These are phyloP conservation scores for Gonatopus flavifemur DNA, from an alignment of 1,140 invertebrate genomes.

Conservation along the genomic window DNA sequence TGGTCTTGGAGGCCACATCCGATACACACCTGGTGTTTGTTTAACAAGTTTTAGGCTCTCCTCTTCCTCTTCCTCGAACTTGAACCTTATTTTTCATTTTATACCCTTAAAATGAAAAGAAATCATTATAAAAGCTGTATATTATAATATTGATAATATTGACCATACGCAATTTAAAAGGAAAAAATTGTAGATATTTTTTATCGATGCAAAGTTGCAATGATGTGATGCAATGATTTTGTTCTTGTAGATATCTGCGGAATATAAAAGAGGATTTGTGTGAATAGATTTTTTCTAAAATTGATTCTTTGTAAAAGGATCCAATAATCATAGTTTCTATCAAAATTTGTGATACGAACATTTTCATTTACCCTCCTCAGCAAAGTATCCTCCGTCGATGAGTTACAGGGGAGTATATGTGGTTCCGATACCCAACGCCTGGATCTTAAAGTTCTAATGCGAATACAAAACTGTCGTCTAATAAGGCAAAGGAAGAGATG, in stretches of 20 bases:
- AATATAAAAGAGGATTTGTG: conserved; percentile 56
- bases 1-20: conserved; percentile 25
- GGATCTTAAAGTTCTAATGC: no score
- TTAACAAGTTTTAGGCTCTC: no score
- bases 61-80: no score
- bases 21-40: conserved; percentile 23
- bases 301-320: conserved; percentile 60
- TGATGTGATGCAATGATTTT: conserved; percentile 57
- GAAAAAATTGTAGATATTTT: conserved; percentile 60
- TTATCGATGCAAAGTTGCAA: conserved; percentile 54
- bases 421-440: no score
- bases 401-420: background rate
- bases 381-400: no score
- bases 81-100: no score
- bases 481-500: no score
- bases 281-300: conserved; percentile 60
- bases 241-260: conserved; percentile 58
- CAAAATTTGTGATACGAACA: no score
- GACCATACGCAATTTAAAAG: conserved; percentile 40
- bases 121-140: conserved; percentile 44
- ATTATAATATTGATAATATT: conserved; percentile 44
- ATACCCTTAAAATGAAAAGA: conserved; percentile 14
- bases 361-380: no score
- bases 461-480: no score
- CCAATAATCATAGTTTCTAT: conserved; percentile 62